Conservation (phyloP, 2,113 vertebrate species). For the Ibidorhyncha struthersii region DNA sequence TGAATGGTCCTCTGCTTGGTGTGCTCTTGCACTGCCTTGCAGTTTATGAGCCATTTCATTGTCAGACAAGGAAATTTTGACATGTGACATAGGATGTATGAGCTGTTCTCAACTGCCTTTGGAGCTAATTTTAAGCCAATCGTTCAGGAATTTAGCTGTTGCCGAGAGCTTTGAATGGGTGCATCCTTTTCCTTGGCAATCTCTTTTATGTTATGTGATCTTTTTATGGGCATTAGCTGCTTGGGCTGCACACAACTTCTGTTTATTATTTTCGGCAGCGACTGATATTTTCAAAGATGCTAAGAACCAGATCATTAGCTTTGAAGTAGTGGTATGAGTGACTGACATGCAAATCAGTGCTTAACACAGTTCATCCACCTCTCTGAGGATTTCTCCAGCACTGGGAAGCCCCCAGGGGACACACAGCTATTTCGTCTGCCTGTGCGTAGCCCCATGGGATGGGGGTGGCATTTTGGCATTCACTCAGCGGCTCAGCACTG, state of each 20-base stretch:
- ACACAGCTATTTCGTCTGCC: background rate
- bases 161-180: background rate
- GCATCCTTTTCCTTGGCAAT: background rate
- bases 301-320: background rate
- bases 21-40: background rate
- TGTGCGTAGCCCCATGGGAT: fast-evolving
- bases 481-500: background rate
- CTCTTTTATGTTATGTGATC: background rate
- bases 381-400: background rate
- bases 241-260: background rate
- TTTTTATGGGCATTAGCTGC: background rate
- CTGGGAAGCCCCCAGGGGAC: background rate
- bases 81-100: background rate
- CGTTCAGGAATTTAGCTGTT: background rate
- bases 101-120: background rate
- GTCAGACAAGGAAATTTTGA: background rate
- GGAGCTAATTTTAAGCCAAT: constrained; percentile 9
- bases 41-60: background rate
- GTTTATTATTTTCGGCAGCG: background rate
- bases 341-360: constrained; percentile 2
- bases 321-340: background rate
- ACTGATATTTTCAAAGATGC: background rate
- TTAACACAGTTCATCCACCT: background rate
- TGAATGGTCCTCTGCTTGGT: background rate
- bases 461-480: background rate